phyloP scores from a whole-genome alignment of 2,113 vertebrate species.

The Hyaena hyaena region DNA sequence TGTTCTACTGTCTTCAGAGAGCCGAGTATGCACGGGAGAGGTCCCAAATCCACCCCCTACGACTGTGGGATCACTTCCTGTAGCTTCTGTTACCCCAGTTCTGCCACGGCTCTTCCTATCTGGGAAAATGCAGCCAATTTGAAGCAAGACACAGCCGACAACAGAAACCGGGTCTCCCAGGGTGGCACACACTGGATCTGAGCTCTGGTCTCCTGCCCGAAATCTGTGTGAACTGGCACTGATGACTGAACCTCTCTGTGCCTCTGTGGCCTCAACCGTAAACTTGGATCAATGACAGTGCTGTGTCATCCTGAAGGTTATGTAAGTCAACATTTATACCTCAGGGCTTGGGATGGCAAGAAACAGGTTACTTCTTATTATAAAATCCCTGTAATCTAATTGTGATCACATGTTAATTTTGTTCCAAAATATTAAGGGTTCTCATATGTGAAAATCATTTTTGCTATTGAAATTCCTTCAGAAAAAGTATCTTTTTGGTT shows the following conservation, averaged over 20 bases:
- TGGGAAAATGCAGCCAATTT: background rate
- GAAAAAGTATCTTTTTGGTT: background rate
- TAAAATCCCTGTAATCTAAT: background rate
- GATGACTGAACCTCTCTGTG: background rate
- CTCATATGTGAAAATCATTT: background rate
- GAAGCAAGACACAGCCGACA: background rate
- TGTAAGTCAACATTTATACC: background rate
- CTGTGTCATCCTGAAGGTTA: background rate
- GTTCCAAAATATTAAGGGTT: background rate
- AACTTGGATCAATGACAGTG: background rate
- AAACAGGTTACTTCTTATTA: background rate
- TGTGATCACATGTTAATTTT: background rate
- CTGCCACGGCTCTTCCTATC: too few relatives aligned
- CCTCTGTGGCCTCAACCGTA: background rate
- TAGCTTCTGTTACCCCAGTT: background rate
- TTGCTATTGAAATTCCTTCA: background rate
- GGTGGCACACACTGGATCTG: background rate
- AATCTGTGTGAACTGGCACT: background rate
- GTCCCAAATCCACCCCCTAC: background rate
- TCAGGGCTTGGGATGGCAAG: background rate
- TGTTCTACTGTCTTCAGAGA: background rate
- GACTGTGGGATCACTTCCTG: background rate
- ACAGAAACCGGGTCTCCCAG: background rate
- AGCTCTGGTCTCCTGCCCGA: background rate
- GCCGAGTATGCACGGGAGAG: too few relatives aligned